These are phyloP conservation scores for Eidolon helvum DNA, from an alignment of 2,113 vertebrate species.

Conservation along the genomic window DNA sequence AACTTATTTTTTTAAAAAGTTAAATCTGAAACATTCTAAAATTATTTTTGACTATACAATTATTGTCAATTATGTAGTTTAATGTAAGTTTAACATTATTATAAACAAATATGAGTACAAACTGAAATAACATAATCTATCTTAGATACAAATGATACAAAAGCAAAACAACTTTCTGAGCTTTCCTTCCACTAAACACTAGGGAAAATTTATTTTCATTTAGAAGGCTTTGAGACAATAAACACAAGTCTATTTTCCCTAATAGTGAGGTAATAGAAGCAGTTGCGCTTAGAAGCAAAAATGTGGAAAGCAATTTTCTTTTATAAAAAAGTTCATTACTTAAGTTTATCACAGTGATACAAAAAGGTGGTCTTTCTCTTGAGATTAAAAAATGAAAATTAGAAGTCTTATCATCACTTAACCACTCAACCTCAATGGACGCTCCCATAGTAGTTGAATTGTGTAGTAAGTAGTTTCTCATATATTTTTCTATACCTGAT, in stretches of 20 bases:
- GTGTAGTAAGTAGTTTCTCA: background rate
- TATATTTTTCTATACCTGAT: background rate
- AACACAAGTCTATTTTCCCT: conserved; percentile 11
- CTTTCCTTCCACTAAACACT: conserved; percentile 17
- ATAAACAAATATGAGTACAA: conserved; percentile 77
- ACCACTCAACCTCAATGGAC: fast-evolving
- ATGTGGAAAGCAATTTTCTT: conserved; percentile 1
- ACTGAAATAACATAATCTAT: conserved; percentile 51
- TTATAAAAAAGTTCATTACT: background rate
- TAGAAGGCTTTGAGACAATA: conserved; percentile 35
- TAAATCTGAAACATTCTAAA: conserved; percentile 69
- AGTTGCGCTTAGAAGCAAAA: background rate
- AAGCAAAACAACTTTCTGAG: conserved; percentile 27
- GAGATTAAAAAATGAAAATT: background rate
- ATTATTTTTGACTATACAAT: conserved; percentile 77
- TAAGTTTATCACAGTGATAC: background rate
- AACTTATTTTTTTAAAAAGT: conserved; percentile 76
- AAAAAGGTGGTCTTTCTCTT: background rate
- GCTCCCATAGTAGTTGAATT: background rate
- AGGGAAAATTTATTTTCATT: conserved; percentile 59
- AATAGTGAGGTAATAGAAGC: background rate
- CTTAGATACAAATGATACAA: conserved; percentile 35
- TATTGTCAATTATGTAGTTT: conserved; percentile 76
- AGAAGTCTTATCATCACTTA: background rate
- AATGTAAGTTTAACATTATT: conserved; percentile 73